Base-by-base conservation (phyloP, 2,888 invertebrate genomes). In the Lobophora halterata region DNA sequence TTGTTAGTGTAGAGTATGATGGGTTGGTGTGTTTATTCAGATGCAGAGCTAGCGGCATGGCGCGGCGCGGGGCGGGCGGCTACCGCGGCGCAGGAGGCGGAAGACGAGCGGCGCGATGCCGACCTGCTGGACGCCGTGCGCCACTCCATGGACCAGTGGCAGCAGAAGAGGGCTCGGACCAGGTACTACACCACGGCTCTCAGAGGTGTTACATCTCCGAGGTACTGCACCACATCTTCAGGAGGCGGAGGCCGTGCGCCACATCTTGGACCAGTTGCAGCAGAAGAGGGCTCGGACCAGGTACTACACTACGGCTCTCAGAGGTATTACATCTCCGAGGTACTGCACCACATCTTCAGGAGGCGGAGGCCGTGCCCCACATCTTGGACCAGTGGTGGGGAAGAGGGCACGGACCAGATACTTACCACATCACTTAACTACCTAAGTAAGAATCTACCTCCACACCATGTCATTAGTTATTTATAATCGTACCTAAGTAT, bases 241-340 rank as follows among this genome's bases (percentile, higher is more conserved):
- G n/a, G n/a, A n/a, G n/a, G n/a, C n/a, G 57, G 89, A 89, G 21
- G 93, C 95, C 5, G 93, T 95, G 21, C 89, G 92, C 35, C 85
- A 89, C 25, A 94, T 94, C 37, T 90, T 95, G 88, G 87, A 87
- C 28, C 90, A 92, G 65, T 95, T 94, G 94, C 89, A 92, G 57
- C 71, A 79, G 44, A 88, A 83, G 50, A 81, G 81, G 58, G 72
- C 86, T 18, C 77, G 89, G 35, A 90, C 90, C 37, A 89, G 88
- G 87, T 90, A 69, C 21, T 31, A 14, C 7, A 35, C 6, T 10
- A 9, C n/a, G n/a, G n/a, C n/a, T n/a, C n/a, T n/a, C n/a, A n/a
- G n/a, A n/a, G n/a, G n/a, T n/a, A n/a, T n/a, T n/a, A n/a, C n/a
- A n/a, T n/a, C n/a, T n/a, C n/a, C n/a, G n/a, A n/a, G n/a, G n/a